Percentiles rank a stretch among this genome's conserved stretches.
Evolutionary conservation across 1,140 invertebrate genomes (phyloP).

Genomic region (Bombus consobrinus): DNA sequence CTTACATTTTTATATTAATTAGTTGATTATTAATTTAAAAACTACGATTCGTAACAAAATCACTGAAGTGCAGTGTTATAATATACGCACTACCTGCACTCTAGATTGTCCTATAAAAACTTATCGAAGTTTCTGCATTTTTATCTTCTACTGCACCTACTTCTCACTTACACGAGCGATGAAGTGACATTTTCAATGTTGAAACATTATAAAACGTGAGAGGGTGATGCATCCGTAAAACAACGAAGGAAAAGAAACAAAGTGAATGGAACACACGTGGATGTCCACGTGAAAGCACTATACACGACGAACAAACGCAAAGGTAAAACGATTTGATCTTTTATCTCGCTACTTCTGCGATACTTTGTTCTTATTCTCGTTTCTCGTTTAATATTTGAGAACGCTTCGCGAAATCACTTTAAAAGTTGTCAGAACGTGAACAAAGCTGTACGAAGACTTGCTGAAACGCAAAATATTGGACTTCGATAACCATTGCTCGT

Average conservation of each 20-base stretch:
- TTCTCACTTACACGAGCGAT: too few relatives aligned
- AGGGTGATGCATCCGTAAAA: too few relatives aligned
- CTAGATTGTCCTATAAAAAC: neutral
- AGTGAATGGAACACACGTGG: constrained; percentile 43
- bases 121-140: neutral
- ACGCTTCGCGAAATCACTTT: neutral
- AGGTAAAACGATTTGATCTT: neutral
- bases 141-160: neutral
- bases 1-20: too few relatives aligned
- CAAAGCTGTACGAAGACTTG: neutral
- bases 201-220: neutral
- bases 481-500: neutral
- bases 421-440: neutral
- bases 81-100: neutral
- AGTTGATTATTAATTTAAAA: too few relatives aligned
- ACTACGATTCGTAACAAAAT: too few relatives aligned
- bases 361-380: too few relatives aligned
- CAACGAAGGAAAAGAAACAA: neutral
- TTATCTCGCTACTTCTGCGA: too few relatives aligned
- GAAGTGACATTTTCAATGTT: neutral
- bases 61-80: too few relatives aligned
- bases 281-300: constrained; percentile 56
- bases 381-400: neutral
- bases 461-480: neutral
- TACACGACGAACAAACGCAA: constrained; percentile 13